These are phyloP conservation scores for Pimpla rufipes DNA, from an alignment of 2,888 invertebrate genomes.

Conservation along the genomic window DNA sequence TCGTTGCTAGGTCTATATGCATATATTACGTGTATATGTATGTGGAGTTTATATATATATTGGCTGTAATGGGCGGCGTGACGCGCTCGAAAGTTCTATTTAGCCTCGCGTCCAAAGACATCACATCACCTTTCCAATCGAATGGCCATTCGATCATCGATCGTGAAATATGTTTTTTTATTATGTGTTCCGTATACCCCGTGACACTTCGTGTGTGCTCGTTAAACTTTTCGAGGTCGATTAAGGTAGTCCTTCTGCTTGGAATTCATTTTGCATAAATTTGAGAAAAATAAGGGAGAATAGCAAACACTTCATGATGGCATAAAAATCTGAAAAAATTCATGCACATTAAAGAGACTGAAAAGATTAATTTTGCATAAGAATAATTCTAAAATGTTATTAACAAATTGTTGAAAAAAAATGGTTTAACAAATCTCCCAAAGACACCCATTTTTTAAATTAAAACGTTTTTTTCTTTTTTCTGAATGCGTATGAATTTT, in stretches of 20 bases:
- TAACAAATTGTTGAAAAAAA: background rate
- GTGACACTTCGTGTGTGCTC: constrained; percentile 37
- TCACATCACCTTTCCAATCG: constrained; percentile 54
- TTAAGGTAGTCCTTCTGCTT: background rate
- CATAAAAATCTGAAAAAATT: no score
- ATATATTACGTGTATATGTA: background rate
- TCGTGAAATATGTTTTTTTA: constrained; percentile 15
- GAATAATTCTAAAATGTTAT: no score
- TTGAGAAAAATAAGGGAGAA: no score
- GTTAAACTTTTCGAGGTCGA: constrained; percentile 22
- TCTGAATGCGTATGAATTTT: no score
- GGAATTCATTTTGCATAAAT: no score
- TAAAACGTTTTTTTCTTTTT: no score
- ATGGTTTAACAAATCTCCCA: background rate
- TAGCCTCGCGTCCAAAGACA: constrained; percentile 22
- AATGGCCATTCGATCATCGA: constrained; percentile 36
- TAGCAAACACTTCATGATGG: no score
- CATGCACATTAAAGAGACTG: no score
- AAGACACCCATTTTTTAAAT: background rate
- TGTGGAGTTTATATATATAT: background rate
- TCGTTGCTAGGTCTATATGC: background rate
- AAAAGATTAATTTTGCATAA: no score
- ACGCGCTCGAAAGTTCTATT: constrained; percentile 23
- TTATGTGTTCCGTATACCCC: background rate
- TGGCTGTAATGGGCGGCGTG: background rate